Base-by-base conservation (phyloP, 2,888 invertebrate genomes). In the Tanypteryx hageni region DNA sequence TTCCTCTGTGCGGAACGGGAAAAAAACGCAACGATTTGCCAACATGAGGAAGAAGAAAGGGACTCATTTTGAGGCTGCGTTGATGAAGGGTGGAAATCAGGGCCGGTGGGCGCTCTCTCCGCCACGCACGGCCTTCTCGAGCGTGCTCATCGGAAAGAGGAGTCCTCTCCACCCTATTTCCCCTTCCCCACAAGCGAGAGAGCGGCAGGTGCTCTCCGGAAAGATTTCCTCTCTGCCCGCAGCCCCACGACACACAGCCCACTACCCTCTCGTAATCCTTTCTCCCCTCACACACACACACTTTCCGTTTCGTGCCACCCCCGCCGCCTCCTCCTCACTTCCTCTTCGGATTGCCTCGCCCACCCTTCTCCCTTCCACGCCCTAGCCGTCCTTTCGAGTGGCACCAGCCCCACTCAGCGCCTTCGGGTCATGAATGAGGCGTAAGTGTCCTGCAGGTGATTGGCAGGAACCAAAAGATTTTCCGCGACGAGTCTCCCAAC, bases 391-490 rank as follows among this genome's bases (percentile, higher is more conserved):
- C 56, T 57, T 57, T 56, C 7, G 18, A 44, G 44, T 44, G 44
- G 5, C 44, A 44, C 44, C 1, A 5, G 1, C 44, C 44, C 44
- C 44, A 3, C 44, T 31, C 31, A 27, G 56, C n/a, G 83, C n/a
- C 56, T 10, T n/a, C 13, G n/a, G 56, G 83, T 18, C 18, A 57
- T 18, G 56, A n/a, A 56, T 18, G 82, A 76, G 31, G 14, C 7
- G 83, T 18, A 56, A 61, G 86, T 11, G 27, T 58, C 0, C 59
- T 22, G 85, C 58, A 14, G 59, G n/a, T 61, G 86, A 61, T 86
- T 61, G 86, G 86, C 61, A 61, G 86, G 59, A 31, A 31, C 86
- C 86, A 5, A 31, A 59, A 61, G 86, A 86, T 31, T 61, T 68
- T 85, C 27, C n/a, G 58, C 85, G 59, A 14, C 31, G 61, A 61